A percentile compares a stretch with the other conserved stretches of the same genome.
Conservation (phyloP, 2,888 invertebrate species). For the Sesia bembeciformis region DNA sequence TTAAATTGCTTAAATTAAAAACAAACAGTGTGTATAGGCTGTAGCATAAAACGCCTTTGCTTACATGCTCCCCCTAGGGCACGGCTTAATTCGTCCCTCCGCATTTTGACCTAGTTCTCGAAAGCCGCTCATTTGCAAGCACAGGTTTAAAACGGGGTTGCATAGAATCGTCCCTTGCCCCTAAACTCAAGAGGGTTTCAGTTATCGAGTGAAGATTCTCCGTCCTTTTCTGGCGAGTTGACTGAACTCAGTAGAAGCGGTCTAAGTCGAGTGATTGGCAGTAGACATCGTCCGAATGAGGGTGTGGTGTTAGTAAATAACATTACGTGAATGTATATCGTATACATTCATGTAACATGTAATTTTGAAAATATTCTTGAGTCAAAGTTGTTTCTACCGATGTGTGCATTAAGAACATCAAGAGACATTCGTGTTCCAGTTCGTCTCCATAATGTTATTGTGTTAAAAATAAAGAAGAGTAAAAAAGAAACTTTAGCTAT, state of each 20-base stretch:
- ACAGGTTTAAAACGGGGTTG: constrained; percentile 61
- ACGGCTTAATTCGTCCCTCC: constrained; percentile 65
- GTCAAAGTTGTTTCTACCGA: too few relatives aligned
- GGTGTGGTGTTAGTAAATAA: too few relatives aligned
- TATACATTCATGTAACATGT: too few relatives aligned
- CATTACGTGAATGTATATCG: too few relatives aligned
- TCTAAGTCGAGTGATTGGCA: too few relatives aligned
- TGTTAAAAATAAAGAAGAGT: too few relatives aligned
- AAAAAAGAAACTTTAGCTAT: too few relatives aligned
- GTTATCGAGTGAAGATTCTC: constrained; percentile 17
- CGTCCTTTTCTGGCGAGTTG: constrained; percentile 22
- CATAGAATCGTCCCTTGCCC: constrained; percentile 54
- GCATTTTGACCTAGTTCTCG: constrained; percentile 63
- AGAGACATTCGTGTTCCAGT: too few relatives aligned
- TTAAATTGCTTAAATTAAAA: not conserved
- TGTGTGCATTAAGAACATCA: too few relatives aligned
- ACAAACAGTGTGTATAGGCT: not conserved
- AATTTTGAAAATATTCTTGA: too few relatives aligned
- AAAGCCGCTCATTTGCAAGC: constrained; percentile 54
- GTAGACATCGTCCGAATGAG: too few relatives aligned
- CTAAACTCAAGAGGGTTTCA: constrained; percentile 25
- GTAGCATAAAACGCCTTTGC: not conserved
- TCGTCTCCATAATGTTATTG: too few relatives aligned
- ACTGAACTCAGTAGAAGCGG: constrained; percentile 3
- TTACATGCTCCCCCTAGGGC: constrained; percentile 33